Conservation (phyloP, 2,797 vertebrate species). For the Lates japonicus region DNA sequence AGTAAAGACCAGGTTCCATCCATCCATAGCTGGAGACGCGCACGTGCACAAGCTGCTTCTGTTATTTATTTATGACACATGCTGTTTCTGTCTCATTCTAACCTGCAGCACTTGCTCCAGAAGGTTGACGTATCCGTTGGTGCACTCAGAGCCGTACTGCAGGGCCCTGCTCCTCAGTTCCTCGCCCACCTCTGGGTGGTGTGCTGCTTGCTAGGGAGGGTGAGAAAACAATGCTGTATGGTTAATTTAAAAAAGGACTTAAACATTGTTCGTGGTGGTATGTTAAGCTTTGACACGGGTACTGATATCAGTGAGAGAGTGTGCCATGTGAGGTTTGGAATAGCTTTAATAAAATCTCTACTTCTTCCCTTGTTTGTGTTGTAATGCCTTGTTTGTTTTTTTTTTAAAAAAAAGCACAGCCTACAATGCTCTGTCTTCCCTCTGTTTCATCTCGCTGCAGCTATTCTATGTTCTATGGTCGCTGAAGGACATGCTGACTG, state of each 20-base stretch:
- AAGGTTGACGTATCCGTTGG: conserved; percentile 92
- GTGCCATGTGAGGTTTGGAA: neutral
- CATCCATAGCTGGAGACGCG: conserved; percentile 2
- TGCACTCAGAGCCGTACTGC: conserved; percentile 92
- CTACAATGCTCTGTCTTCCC: neutral
- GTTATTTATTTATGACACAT: conserved; percentile 45
- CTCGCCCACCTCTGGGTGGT: conserved; percentile 91
- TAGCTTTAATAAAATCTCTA: neutral
- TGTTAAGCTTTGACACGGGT: neutral
- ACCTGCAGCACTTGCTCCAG: conserved; percentile 97
- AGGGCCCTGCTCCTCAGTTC: conserved; percentile 91
- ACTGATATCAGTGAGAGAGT: conserved; percentile 6
- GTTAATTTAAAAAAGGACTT: conserved; percentile 16
- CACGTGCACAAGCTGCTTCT: neutral
- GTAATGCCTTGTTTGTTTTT: conserved; percentile 7
- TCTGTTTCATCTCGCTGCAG: conserved; percentile 30
- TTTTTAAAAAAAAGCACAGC: conserved; percentile 17
- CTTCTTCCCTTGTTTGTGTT: neutral
- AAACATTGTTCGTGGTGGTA: neutral
- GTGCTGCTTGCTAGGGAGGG: conserved; percentile 91
- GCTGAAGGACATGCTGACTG: conserved; percentile 57
- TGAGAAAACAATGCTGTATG: conserved; percentile 23
- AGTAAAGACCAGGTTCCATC: conserved; percentile 15
- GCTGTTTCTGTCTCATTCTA: conserved; percentile 49
- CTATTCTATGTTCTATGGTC: conserved; percentile 13